Base-by-base conservation (phyloP, 2,888 invertebrate genomes). In the Tenthredo notha region DNA sequence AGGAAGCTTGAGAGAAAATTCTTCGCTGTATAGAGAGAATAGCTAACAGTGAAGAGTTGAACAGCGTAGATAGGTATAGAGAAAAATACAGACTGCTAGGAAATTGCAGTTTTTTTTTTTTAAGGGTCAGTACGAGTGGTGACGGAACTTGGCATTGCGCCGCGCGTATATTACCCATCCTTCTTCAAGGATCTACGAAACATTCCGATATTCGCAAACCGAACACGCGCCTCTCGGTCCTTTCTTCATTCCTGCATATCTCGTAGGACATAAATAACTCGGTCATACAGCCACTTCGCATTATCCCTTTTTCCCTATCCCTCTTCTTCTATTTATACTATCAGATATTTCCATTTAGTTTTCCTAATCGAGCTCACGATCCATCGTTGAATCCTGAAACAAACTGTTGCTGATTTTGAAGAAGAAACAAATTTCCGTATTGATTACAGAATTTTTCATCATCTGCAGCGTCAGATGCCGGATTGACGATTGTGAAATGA, bases 81-180 rank as follows among this genome's bases (percentile, higher is more conserved):
- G 12, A 70, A 83, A 67, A 50, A 83, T 83, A 77, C 50, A 75
- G 78, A 84, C 92, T 92, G 92, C 92, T 93, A 92, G 90, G 92
- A 90, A 90, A 88, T 87, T 88, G 87, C 37, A 10, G 37, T 3
- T 86, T 87, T 85, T 86, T 3, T 86, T 87, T 85, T 86, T 87
- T 88, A 88, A 88, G 90, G 89, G 89, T 94, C 83, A 83, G 67
- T 50, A 7, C 9, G 21, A n/a, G n/a, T 87, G 91, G 91, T 92
- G 92, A 87, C 89, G 91, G 92, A 88, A 92, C 92, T 92, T 90
- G 92, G 90, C 91, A 92, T 92, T 92, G 92, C 90, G 87, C 89
- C 90, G 91, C 92, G 67, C 40, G 80, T 80, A 92, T 92, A 92
- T 91, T 91, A 92, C 83, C n/a, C 54, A 54, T 54, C n/a, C 54